These are phyloP conservation scores for Scaptomyza cyrtandrae DNA, from an alignment of 2,888 invertebrate genomes.

Conservation along the genomic window DNA sequence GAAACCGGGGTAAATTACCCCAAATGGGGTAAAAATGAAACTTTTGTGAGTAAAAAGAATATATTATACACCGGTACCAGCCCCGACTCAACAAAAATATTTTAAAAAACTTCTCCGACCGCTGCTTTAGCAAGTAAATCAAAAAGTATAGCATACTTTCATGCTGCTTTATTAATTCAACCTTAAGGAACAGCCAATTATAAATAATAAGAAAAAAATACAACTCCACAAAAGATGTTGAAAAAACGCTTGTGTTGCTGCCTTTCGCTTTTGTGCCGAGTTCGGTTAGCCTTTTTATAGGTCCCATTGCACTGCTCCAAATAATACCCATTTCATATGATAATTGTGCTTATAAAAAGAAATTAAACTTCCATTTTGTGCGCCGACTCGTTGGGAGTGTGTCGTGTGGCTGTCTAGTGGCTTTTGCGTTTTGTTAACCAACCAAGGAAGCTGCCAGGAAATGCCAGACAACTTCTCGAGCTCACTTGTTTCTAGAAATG, in stretches of 20 bases:
- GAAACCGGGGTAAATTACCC: too few species aligned
- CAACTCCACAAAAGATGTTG: not conserved
- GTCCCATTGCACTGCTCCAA: constrained; percentile 24
- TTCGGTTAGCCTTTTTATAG: constrained; percentile 4
- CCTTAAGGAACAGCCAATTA: not conserved
- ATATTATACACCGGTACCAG: too few species aligned
- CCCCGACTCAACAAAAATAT: too few species aligned
- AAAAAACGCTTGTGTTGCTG: constrained; percentile 4
- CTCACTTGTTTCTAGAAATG: not conserved
- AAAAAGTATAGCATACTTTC: constrained; percentile 20
- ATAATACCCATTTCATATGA: constrained; percentile 38
- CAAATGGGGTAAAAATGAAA: too few species aligned
- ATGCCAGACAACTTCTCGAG: constrained; percentile 9
- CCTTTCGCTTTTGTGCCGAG: not conserved
- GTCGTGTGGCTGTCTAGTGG: constrained; percentile 41
- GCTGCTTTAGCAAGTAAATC: not conserved
- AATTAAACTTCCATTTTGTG: constrained; percentile 82
- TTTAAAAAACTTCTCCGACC: too few species aligned
- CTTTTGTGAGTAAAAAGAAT: too few species aligned
- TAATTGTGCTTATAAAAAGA: constrained; percentile 80
- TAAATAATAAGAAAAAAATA: not conserved
- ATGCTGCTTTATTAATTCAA: not conserved
- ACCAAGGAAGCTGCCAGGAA: constrained; percentile 16
- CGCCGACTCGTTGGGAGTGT: constrained; percentile 29
- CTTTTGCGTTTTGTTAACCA: constrained; percentile 15